phyloP scores from a whole-genome alignment of 2,888 invertebrate genomes.

The Ichneumoninae sp. region DNA sequence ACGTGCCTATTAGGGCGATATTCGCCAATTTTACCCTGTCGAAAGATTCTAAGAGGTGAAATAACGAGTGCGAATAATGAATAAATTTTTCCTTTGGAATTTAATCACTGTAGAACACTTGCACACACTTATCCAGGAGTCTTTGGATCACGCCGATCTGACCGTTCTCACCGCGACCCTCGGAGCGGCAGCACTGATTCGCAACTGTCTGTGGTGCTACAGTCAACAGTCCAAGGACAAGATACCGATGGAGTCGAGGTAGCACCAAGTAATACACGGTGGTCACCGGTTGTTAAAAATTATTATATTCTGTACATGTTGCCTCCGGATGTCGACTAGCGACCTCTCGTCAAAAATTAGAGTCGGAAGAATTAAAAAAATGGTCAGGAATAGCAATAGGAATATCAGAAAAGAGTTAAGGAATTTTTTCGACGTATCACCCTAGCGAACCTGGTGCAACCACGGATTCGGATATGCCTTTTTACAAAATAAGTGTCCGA shows the following conservation, averaged over 20 bases:
- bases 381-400: no score
- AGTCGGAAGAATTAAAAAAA: no score
- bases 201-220: conserved; percentile 92
- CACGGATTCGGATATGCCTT: no score
- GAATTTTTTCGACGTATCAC: no score
- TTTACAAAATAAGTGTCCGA: no score
- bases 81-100: not conserved
- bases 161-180: conserved; percentile 92
- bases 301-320: no score
- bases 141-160: conserved; percentile 93
- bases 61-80: not conserved
- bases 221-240: conserved; percentile 86
- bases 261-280: not conserved
- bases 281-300: no score
- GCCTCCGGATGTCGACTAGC: no score
- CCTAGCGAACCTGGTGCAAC: no score
- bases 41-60: not conserved
- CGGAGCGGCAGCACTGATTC: conserved; percentile 91
- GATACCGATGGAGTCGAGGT: conserved; percentile 76
- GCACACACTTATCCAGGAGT: conserved; percentile 92
- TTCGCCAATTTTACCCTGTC: not conserved
- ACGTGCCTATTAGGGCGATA: not conserved
- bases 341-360: no score
- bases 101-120: conserved; percentile 88
- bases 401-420: no score